phyloP scores from a whole-genome alignment of 2,888 invertebrate species.

The Ormyrus thymus region DNA sequence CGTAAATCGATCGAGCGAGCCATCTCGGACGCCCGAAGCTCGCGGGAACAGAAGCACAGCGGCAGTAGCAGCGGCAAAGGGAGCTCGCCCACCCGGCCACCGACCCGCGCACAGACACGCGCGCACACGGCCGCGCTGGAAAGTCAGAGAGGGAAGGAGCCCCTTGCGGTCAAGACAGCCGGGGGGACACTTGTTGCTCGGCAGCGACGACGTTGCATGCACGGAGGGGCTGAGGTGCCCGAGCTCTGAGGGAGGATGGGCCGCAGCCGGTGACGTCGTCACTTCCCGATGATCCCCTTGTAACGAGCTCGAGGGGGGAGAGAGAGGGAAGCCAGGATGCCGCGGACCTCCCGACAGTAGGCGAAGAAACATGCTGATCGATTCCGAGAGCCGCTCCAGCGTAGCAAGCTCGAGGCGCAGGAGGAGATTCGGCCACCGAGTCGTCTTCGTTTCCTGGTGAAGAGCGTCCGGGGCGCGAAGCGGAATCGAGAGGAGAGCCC shows the following conservation, averaged over 20 bases:
- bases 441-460: constrained; percentile 6
- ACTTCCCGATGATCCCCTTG: no score
- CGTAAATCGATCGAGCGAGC: constrained; percentile 17
- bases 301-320: not conserved
- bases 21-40: no score
- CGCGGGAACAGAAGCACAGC: not conserved
- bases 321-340: not conserved
- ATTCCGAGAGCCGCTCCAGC: constrained; percentile 22
- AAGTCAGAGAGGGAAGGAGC: no score
- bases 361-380: constrained; percentile 19
- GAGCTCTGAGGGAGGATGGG: no score
- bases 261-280: no score
- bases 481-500: no score
- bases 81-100: no score
- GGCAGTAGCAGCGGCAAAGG: not conserved
- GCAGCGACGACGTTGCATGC: not conserved
- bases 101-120: not conserved
- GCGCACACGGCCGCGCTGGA: no score
- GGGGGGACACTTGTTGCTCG: constrained; percentile 46
- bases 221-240: no score
- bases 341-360: not conserved
- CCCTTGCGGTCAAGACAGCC: constrained; percentile 26
- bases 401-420: constrained; percentile 42
- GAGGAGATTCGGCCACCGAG: not conserved
- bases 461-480: constrained; percentile 24